These are phyloP conservation scores for Pygocentrus nattereri DNA, from an alignment of 2,797 vertebrate species.

Conservation along the genomic window DNA sequence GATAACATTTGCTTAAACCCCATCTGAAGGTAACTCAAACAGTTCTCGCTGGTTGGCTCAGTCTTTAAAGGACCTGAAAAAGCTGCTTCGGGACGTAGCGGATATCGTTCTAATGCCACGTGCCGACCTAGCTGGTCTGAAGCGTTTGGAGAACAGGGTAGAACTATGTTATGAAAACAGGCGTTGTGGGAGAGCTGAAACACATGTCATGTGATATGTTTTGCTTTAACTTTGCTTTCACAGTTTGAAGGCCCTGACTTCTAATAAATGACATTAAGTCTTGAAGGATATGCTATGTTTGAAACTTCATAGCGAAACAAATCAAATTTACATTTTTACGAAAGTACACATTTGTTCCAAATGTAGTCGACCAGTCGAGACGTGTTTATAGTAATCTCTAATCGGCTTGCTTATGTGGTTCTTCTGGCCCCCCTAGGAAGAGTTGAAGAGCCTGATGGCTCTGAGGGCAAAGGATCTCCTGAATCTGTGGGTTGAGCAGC, in stretches of 20 bases:
- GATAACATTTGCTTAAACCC: conserved; percentile 55
- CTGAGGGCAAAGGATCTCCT: no score
- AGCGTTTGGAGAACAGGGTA: conserved; percentile 19
- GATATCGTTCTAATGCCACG: conserved; percentile 31
- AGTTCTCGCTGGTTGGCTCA: conserved; percentile 16
- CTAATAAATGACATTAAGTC: conserved; percentile 32
- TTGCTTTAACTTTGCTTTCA: conserved; percentile 44
- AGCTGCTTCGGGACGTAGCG: neutral
- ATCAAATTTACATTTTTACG: neutral
- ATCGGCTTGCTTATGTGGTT: neutral
- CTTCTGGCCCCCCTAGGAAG: no score
- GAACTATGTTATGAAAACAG: conserved; percentile 44
- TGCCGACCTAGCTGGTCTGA: conserved; percentile 13
- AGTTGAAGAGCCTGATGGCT: no score
- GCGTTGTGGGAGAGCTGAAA: conserved; percentile 18
- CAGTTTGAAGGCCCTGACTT: conserved; percentile 23
- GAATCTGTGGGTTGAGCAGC: no score
- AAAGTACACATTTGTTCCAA: neutral
- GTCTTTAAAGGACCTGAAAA: conserved; percentile 15
- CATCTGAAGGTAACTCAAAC: conserved; percentile 50
- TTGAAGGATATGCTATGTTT: conserved; percentile 47
- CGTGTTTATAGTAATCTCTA: neutral
- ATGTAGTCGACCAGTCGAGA: neutral
- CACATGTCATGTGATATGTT: conserved; percentile 43
- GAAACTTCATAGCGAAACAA: conserved; percentile 7